Evolutionary conservation across 1,140 invertebrate species (phyloP), one percentile per base, ranked within the genome.

Genomic region (Teleopsis dalmanni): DNA sequence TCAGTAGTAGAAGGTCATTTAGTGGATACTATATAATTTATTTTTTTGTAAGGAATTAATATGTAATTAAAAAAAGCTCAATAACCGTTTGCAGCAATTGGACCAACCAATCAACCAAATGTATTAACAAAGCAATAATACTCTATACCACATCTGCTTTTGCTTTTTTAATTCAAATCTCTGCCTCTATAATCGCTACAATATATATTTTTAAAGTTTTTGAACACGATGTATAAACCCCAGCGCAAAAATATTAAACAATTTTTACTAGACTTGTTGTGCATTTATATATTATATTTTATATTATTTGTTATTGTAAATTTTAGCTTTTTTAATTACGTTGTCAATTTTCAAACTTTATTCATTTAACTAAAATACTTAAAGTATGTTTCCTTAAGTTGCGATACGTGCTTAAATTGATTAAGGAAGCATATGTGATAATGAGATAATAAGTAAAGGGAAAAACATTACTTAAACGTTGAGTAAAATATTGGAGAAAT

Each of bases 1-100:
- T 82, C 85, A 0, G 83, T 84, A 16, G 80, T 89, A n/a, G 81
- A 85, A 51, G 85, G 81, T 18, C 83, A 84, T 57, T 81, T 84
- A 54, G 82, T 87, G 36, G 68, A 71, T 51, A 67, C 68, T 22
- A 65, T 70, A 33, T 70, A 62, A 50, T 50, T 13, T 19, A n/a
- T 14, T 11, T 21, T 26, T n/a, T 35, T 26, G 14, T 34, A 45
- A 35, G 29, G n/a, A 23, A 35, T 45, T 45, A 45, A 43, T 27
- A 26, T 18, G 26, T 42, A 11, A 10, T 13, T 22, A 40, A 23
- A 40, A 40, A n/a, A 40, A 40, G 16, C 22, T 23, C 5, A 26
- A 26, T 25, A 16, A 41, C 16, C 9, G 14, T 8, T 31, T 29
- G 31, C 26, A 43, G 31, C 26, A 43, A 43, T 43, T 43, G 41